Base-by-base conservation (phyloP, 2,113 vertebrate species). In the Gambusia affinis region DNA sequence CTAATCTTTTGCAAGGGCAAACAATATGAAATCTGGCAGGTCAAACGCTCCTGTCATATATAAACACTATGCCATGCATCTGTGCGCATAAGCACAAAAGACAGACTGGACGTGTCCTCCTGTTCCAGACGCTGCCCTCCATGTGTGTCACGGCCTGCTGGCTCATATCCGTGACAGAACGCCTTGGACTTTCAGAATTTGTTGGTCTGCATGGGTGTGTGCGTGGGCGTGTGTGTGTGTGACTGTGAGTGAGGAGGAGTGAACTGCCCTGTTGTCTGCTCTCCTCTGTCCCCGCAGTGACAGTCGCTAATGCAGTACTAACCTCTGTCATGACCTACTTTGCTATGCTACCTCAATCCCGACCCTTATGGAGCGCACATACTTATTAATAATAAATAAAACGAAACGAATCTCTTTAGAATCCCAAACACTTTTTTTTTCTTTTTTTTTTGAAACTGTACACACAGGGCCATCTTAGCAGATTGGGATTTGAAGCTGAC, bases 291-390 rank as follows among this genome's bases (percentile, higher is more conserved):
- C 78, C 66, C 67, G 54, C 67, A 62, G 42, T 93, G 93, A 93
- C 94, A 93, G 91, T 84, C 79, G 60, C 91, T 93, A 91, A 94
- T 94, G 85, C 91, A 74, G 82, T 73, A 87, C 90, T 92, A 90
- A 93, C 92, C 93, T 90, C 90, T 89, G 91, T 90, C 87, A 82
- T 86, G 92, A 93, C 94, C 93, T 89, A 86, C 85, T 91, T 90
- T 88, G 79, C 80, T 85, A 29, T 75, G 85, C 75, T 83, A 75
- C 88, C 85, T 76, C 81, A 72, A 81, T 82, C 82, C 72, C 65
- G 84, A 80, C 81, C 79, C 57, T 62, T 67, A 68, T 68, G 79
- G 39, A 73, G 64, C 12, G 30, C 80, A 64, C 30, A 42, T 42
- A 61, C 24, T 69, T 30, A 69, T 66, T 77, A 63, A 76, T 76